Evolutionary conservation across 1,140 invertebrate genomes (phyloP).

Genomic region (Mercenaria mercenaria): DNA sequence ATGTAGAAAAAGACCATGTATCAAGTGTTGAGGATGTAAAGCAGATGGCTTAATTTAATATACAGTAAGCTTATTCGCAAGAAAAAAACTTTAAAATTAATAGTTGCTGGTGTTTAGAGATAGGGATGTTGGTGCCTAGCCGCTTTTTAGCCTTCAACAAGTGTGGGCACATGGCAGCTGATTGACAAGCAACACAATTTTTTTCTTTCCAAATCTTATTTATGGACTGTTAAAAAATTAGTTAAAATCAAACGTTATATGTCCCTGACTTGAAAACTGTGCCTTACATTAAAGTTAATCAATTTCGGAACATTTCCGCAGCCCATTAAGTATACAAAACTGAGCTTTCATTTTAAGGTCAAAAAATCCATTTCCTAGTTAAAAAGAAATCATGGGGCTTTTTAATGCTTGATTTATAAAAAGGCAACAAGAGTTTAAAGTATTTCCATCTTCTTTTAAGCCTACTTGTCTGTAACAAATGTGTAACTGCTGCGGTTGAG

Average conservation of each 20-base stretch:
- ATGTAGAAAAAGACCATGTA: too few species aligned
- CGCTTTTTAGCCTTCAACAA: not conserved
- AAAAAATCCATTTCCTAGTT: slow-evolving; percentile 25
- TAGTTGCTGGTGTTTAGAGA: not conserved
- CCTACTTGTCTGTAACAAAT: slow-evolving; percentile 59
- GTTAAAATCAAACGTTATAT: too few species aligned
- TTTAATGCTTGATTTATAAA: slow-evolving; percentile 57
- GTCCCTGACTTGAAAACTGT: not conserved
- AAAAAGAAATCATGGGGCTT: slow-evolving; percentile 24
- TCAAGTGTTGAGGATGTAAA: too few species aligned
- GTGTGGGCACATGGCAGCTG: not conserved
- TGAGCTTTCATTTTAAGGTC: not conserved
- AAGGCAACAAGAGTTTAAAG: slow-evolving; percentile 40
- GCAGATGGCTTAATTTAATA: not conserved
- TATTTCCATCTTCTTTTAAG: slow-evolving; percentile 39
- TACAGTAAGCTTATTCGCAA: not conserved
- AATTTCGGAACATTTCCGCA: not conserved
- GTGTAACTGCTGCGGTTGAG: not conserved
- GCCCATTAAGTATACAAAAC: slow-evolving; percentile 36
- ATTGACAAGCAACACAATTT: not conserved
- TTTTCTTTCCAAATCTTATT: too few species aligned
- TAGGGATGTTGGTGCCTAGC: not conserved
- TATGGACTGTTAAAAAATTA: too few species aligned
- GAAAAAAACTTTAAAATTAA: not conserved
- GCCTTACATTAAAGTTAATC: slow-evolving; percentile 9